Conservation (phyloP, 2,888 invertebrate genomes). For the Calliscelio sp. region DNA sequence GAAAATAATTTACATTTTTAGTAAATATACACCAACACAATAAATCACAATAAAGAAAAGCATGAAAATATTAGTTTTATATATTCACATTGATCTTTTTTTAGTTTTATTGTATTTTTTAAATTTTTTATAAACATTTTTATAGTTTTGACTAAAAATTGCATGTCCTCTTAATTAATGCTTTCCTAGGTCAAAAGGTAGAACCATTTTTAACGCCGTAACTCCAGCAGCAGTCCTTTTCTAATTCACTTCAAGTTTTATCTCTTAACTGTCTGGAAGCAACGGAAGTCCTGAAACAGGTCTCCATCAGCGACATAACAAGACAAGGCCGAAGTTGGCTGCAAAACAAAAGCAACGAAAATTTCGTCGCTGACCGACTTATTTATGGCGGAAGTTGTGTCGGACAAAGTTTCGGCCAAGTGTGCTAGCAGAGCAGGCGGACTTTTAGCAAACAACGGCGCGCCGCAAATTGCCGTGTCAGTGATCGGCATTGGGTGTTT, state of each 20-base stretch:
- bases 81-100: no score
- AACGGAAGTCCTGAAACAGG: slow-evolving; percentile 43
- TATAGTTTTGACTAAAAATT: no score
- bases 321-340: slow-evolving; percentile 54
- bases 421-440: no score
- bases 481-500: no score
- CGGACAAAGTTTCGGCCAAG: slow-evolving; percentile 42
- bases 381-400: slow-evolving; percentile 63
- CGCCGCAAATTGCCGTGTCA: slow-evolving; percentile 39
- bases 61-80: no score
- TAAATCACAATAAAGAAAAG: no score
- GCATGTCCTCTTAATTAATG: no score
- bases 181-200: neutral
- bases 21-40: no score
- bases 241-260: slow-evolving; percentile 59
- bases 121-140: no score
- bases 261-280: slow-evolving; percentile 48
- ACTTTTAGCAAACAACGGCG: slow-evolving; percentile 33
- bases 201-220: neutral
- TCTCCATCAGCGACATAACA: slow-evolving; percentile 62
- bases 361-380: slow-evolving; percentile 64
- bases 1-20: no score
- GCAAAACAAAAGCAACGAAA: slow-evolving; percentile 63
- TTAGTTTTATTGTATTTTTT: no score
- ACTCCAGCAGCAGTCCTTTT: slow-evolving; percentile 4